phyloP scores from a whole-genome alignment of 2,113 vertebrate species.

The Girardinichthys multiradiatus region DNA sequence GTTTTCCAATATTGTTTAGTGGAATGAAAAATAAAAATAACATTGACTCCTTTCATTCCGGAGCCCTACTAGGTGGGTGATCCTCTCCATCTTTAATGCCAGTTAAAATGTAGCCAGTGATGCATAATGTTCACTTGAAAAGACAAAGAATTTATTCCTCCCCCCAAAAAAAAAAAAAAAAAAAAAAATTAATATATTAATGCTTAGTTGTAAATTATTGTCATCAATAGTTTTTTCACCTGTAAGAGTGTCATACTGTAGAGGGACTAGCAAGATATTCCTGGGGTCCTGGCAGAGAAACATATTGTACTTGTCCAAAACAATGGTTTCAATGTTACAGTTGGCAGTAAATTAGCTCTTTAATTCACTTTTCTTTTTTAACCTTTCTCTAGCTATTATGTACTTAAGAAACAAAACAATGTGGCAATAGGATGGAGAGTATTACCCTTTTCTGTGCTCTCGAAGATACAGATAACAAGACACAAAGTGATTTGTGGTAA shows the following conservation, averaged over 20 bases:
- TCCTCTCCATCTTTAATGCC: not conserved
- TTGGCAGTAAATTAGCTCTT: constrained; percentile 32
- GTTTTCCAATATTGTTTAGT: too few relatives aligned
- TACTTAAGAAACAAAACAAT: constrained; percentile 41
- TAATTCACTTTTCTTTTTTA: constrained; percentile 3
- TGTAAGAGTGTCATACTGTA: too few relatives aligned
- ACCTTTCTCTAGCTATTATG: constrained; percentile 11
- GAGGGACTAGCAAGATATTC: too few relatives aligned
- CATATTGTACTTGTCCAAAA: constrained; percentile 18
- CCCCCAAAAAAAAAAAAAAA: too few relatives aligned
- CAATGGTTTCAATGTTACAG: constrained; percentile 50
- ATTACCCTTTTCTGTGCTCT: constrained; percentile 52
- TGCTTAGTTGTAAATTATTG: too few relatives aligned
- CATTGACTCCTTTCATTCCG: not conserved
- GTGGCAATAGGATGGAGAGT: constrained; percentile 29
- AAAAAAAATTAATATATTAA: too few relatives aligned
- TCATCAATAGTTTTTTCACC: too few relatives aligned
- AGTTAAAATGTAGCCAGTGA: too few relatives aligned
- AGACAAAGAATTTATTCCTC: too few relatives aligned
- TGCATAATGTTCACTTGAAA: too few relatives aligned
- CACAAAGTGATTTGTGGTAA: constrained; percentile 66
- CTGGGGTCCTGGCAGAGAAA: constrained; percentile 10
- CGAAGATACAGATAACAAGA: constrained; percentile 59
- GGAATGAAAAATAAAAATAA: too few relatives aligned
- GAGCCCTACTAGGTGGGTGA: not conserved